Evolutionary conservation across 2,797 vertebrate genomes (phyloP), one percentile per base, ranked within the genome.

Genomic region (Ciconia nigra): DNA sequence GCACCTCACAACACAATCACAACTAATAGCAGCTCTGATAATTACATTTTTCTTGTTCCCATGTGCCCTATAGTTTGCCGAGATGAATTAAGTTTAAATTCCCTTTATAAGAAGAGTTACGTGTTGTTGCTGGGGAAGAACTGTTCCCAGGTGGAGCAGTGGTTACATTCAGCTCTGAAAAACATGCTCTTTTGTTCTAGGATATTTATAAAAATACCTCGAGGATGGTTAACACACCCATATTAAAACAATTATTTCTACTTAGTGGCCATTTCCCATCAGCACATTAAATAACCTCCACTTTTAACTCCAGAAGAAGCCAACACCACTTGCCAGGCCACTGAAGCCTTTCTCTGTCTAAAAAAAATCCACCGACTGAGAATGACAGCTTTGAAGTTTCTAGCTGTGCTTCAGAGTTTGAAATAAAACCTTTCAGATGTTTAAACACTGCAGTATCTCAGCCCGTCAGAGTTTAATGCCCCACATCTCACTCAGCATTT

Each of bases 211-310:
- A 91, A 96, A 96, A 87, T 76, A 92, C 93, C 80, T 93, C 3
- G 2, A 92, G 82, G 87, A 88, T 44, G 72, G 66, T 90, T 96
- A 95, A 94, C 89, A 95, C 69, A 35, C 76, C 76, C 87, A 70
- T 86, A 86, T 69, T 86, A 92, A 90, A 96, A 86, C 80, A 91
- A 92, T 88, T 92, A 83, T 92, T 96, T 91, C 89, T 87, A 94
- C 35, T 95, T 76, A 78, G 90, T 39, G 78, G 82, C 84, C 44
- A 49, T 51, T 96, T 97, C 87, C 94, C 91, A 93, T 26, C 57
- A 39, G 71, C 0, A 0, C 57, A 39, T 72, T 89, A 92, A 95
- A 83, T 62, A 91, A 85, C 69, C 44, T 80, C 74, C 70, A 26
- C 58, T 78, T 87, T 37, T 65, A 91, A 55, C 71, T 89, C 49